A percentile compares a stretch with the other conserved stretches of the same genome.
phyloP scores from a whole-genome alignment of 2,888 invertebrate genomes.

The Parthenolecanium corni region DNA sequence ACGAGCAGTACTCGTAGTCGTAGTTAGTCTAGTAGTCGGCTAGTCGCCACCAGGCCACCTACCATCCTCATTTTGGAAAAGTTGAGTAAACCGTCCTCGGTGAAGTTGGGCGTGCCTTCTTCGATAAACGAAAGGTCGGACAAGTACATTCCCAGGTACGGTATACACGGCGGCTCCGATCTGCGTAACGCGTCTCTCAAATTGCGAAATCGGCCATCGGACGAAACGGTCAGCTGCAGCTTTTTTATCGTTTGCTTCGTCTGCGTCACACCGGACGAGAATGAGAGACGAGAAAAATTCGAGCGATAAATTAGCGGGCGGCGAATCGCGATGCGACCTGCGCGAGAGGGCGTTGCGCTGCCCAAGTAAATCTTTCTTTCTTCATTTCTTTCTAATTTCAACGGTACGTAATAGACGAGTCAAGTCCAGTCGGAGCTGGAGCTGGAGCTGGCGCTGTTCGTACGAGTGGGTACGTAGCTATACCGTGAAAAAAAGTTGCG shows the following conservation, averaged over 20 bases:
- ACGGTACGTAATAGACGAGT: too few relatives aligned
- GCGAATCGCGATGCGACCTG: too few relatives aligned
- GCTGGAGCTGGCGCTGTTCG: too few relatives aligned
- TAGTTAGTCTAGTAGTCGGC: too few relatives aligned
- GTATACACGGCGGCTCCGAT: slow-evolving; percentile 79
- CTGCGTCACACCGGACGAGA: slow-evolving; percentile 41
- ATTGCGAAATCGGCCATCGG: slow-evolving; percentile 77
- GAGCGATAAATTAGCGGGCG: background rate
- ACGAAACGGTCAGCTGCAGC: slow-evolving; percentile 72
- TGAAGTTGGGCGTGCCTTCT: slow-evolving; percentile 82
- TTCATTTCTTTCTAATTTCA: too few relatives aligned
- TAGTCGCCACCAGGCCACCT: slow-evolving; percentile 29
- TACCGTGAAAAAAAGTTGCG: too few relatives aligned
- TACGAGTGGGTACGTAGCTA: too few relatives aligned
- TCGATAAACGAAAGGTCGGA: slow-evolving; percentile 86
- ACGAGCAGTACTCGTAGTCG: too few relatives aligned
- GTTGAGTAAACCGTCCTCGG: slow-evolving; percentile 75
- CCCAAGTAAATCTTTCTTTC: too few relatives aligned
- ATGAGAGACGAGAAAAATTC: slow-evolving; percentile 27
- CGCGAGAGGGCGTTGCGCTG: too few relatives aligned
- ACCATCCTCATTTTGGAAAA: slow-evolving; percentile 95
- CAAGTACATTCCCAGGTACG: slow-evolving; percentile 77
- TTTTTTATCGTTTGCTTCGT: slow-evolving; percentile 78
- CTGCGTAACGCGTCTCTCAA: slow-evolving; percentile 76
- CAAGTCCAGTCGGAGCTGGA: too few relatives aligned